A percentile compares a stretch with the other conserved stretches of the same genome.
Evolutionary conservation across 2,888 invertebrate genomes (phyloP).

Genomic region (Hirtodrosophila trivittata): DNA sequence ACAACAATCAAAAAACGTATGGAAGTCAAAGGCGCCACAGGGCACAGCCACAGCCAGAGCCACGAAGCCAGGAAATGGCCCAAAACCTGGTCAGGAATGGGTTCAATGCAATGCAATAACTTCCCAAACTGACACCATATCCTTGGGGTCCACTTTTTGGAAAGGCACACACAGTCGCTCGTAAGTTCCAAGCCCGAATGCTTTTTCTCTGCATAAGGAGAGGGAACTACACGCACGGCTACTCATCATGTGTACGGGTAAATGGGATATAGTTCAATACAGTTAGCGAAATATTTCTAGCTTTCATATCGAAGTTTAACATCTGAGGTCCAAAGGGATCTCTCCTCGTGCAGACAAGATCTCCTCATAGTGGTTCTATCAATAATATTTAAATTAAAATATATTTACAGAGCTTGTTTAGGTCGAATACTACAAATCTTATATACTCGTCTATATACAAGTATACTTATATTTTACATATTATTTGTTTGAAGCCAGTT

Average conservation of each 20-base stretch:
- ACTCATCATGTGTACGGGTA: slow-evolving; percentile 30
- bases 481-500: no score
- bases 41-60: slow-evolving; percentile 45
- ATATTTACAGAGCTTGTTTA: no score
- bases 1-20: slow-evolving; percentile 76
- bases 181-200: slow-evolving; percentile 9
- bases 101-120: slow-evolving; percentile 65
- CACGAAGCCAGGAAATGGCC: slow-evolving; percentile 23
- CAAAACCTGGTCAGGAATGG: slow-evolving; percentile 22
- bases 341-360: no score
- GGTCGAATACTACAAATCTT: no score
- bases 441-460: no score
- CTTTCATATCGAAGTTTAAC: background rate
- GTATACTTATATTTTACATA: no score
- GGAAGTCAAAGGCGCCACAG: slow-evolving; percentile 71
- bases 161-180: slow-evolving; percentile 12
- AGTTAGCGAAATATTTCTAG: slow-evolving; percentile 26
- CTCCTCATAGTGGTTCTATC: no score
- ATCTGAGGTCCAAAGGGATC: no score
- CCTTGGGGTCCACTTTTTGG: slow-evolving; percentile 67
- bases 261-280: slow-evolving; percentile 6
- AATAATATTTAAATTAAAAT: no score
- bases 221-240: slow-evolving; percentile 44
- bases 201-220: slow-evolving; percentile 21
- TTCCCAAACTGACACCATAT: slow-evolving; percentile 72